Percentiles rank a stretch among this genome's conserved stretches.
These are phyloP conservation scores for Rotaria magnacalcarata DNA, from an alignment of 2,888 invertebrate species.

Conservation along the genomic window DNA sequence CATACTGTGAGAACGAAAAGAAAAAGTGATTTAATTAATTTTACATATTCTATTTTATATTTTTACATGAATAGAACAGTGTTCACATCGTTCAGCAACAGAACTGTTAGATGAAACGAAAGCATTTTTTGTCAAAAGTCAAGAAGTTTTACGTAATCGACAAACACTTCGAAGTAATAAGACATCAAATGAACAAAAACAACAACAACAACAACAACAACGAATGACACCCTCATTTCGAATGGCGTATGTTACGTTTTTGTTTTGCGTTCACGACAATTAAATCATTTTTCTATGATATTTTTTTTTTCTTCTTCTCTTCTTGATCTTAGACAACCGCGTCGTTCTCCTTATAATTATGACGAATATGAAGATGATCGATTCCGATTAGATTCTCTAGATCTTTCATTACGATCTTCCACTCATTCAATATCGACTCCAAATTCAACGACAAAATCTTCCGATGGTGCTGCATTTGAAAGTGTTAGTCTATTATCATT, in stretches of 20 bases:
- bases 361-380: background rate
- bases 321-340: background rate
- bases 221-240: background rate
- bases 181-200: background rate
- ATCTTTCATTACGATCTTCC: background rate
- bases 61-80: background rate
- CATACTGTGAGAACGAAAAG: no score
- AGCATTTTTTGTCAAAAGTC: conserved; percentile 10
- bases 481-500: conserved; percentile 5
- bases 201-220: conserved; percentile 21
- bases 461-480: background rate
- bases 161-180: background rate
- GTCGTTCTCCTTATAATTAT: background rate
- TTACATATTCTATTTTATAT: no score
- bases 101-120: conserved; percentile 8
- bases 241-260: background rate
- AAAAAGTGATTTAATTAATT: no score
- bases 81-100: conserved; percentile 8
- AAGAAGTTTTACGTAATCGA: conserved; percentile 5
- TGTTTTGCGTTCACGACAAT: no score
- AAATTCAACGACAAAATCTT: background rate
- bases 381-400: background rate
- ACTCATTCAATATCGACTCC: background rate
- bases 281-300: no score
- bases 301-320: background rate